Evolutionary conservation across 2,888 invertebrate species (phyloP), one percentile per base, ranked within the genome.

Genomic region (Synanthedon vespiformis): DNA sequence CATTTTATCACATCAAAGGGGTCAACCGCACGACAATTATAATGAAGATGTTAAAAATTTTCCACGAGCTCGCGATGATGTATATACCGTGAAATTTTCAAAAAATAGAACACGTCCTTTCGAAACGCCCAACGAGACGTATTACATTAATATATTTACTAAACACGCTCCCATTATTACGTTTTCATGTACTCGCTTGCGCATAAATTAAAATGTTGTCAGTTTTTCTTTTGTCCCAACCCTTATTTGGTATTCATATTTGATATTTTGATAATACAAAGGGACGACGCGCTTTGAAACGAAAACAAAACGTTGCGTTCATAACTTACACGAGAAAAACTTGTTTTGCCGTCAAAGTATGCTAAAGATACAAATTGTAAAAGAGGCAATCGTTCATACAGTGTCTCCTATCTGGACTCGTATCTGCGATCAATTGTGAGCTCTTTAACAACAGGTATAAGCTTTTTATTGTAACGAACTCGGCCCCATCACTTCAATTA

Each of bases 191-290:
- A 87, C 85, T 86, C 80, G 74, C 73, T 80, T 72, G 68, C 68
- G 80, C 80, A 87, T 87, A 87, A 85, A 86, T 87, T 86, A 86
- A 87, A 85, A 80, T 74, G 76, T 75, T 83, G 84, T 77, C 84
- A 81, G 77, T 80, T 80, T 79, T 84, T 82, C 84, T 84, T 84
- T 87, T 86, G 84, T 85, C 74, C 80, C 76, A 77, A 80, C 86
- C 87, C 86, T 86, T 82, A 86, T 86, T 86, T 86, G 82, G 86
- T 87, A 86, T 86, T 87, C 86, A 87, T 87, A 83, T 86, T 86
- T 83, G 82, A 82, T 81, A 81, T 80, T 86, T 80, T 77, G 83
- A 72, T 81, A 80, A 75, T 76, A 87, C 84, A 87, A 87, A 83
- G 82, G 81, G 80, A 76, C 75, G 69, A 67, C 70, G 77, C 70